Evolutionary conservation across 2,113 vertebrate genomes (phyloP).

Genomic region (Orientallactaga bullata): DNA sequence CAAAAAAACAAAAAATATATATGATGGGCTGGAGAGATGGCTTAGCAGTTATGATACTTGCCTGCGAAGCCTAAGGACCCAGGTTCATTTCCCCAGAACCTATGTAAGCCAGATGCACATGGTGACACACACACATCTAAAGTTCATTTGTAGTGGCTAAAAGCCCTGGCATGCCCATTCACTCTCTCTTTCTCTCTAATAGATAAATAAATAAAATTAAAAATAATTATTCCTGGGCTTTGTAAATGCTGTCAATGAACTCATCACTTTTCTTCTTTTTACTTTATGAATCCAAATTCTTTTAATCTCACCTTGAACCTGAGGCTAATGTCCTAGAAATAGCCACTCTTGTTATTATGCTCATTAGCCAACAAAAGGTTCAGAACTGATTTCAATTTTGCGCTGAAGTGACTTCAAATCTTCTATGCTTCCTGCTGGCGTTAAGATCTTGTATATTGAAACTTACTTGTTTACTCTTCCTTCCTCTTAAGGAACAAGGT

Average conservation of each 20-base stretch:
- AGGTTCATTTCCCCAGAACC: too few relatives aligned
- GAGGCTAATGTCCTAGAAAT: slow-evolving; percentile 30
- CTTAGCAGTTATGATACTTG: too few relatives aligned
- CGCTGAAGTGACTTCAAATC: not conserved
- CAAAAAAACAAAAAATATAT: too few relatives aligned
- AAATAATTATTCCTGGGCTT: not conserved
- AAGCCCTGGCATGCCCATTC: too few relatives aligned
- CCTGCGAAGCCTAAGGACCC: too few relatives aligned
- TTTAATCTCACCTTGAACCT: not conserved
- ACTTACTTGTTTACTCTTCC: not conserved
- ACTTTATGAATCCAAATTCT: not conserved
- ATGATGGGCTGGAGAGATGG: too few relatives aligned
- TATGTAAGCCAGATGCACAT: too few relatives aligned
- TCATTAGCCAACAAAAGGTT: not conserved
- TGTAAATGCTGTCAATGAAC: not conserved
- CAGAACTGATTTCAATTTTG: not conserved
- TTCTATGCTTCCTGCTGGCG: not conserved
- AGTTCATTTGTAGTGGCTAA: too few relatives aligned
- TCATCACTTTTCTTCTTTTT: not conserved
- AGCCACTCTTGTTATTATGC: not conserved
- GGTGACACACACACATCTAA: too few relatives aligned
- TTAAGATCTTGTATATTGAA: not conserved
- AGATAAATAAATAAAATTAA: too few relatives aligned
- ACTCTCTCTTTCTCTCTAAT: too few relatives aligned
- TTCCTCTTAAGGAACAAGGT: not conserved